Evolutionary conservation across 2,113 vertebrate species (phyloP).

Genomic region (Chaetura pelagica): DNA sequence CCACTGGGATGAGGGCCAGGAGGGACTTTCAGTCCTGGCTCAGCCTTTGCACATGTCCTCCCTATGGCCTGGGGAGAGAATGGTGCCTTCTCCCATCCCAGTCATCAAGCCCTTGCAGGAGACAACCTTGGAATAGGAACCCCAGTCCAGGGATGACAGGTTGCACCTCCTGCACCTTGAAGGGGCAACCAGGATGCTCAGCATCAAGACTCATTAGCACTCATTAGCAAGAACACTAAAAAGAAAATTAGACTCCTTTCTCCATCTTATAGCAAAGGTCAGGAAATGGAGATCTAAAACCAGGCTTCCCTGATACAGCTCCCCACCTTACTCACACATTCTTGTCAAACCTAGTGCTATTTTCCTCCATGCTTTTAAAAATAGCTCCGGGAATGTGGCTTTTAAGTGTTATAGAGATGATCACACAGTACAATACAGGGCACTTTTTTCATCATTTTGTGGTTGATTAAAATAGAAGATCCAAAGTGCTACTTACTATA

Average conservation of each 20-base stretch:
- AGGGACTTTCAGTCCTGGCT: not conserved
- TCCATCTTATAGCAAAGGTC: not conserved
- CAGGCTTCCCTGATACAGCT: not conserved
- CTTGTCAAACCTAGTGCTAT: not conserved
- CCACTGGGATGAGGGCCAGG: not conserved
- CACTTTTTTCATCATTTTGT: not conserved
- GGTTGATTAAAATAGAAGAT: slow-evolving; percentile 52
- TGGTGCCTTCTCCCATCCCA: not conserved
- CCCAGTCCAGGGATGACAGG: rapidly evolving
- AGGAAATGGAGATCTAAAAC: not conserved
- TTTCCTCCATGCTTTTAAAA: slow-evolving; percentile 23
- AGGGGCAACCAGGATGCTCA: rapidly evolving
- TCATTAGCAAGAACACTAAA: not conserved
- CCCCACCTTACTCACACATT: not conserved
- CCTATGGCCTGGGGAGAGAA: rapidly evolving
- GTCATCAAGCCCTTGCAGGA: rapidly evolving
- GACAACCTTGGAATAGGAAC: rapidly evolving
- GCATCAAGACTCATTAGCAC: not conserved
- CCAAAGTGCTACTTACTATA: slow-evolving; percentile 32
- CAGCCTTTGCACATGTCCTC: rapidly evolving
- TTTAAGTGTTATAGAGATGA: not conserved
- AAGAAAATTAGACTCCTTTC: not conserved
- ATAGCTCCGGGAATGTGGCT: slow-evolving; percentile 7
- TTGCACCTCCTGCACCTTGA: not conserved
- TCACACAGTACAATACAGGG: not conserved